Conservation (phyloP, 2,113 vertebrate species). For the Anseranas semipalmata region DNA sequence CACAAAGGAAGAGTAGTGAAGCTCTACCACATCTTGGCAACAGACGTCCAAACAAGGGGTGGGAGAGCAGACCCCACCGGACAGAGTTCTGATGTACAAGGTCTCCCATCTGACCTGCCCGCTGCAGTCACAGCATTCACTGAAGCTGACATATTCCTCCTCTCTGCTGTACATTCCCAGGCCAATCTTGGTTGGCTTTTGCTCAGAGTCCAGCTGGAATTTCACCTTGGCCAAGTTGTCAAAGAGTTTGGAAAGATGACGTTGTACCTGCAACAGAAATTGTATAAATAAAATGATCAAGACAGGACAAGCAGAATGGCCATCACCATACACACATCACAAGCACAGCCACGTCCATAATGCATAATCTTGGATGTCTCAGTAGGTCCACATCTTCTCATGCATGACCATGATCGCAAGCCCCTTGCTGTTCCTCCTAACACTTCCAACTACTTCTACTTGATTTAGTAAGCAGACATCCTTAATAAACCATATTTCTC, state of each 20-base stretch:
- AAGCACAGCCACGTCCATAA: not conserved
- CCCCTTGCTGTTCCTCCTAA: not conserved
- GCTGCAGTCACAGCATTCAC: conserved; percentile 86
- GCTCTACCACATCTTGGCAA: rapidly evolving
- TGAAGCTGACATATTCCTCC: conserved; percentile 91
- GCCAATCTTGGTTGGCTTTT: conserved; percentile 77
- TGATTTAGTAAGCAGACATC: not conserved
- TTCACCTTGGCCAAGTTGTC: conserved; percentile 90
- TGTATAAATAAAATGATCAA: not conserved
- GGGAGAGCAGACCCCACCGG: not conserved
- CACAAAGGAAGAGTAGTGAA: not conserved
- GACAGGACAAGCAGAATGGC: not conserved
- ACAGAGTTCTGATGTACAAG: not conserved
- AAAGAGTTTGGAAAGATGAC: conserved; percentile 94
- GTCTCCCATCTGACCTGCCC: conserved; percentile 83
- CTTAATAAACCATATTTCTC: not conserved
- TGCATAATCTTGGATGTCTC: not conserved
- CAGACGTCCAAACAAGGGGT: not conserved
- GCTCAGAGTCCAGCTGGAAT: conserved; percentile 81
- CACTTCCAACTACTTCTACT: not conserved
- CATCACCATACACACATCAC: not conserved
- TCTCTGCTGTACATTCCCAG: conserved; percentile 97
- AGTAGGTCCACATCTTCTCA: not conserved
- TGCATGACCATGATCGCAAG: not conserved
- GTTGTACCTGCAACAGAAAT: conserved; percentile 83